Evolutionary conservation across 2,113 vertebrate genomes (phyloP).

Genomic region (Capricornis sumatraensis): DNA sequence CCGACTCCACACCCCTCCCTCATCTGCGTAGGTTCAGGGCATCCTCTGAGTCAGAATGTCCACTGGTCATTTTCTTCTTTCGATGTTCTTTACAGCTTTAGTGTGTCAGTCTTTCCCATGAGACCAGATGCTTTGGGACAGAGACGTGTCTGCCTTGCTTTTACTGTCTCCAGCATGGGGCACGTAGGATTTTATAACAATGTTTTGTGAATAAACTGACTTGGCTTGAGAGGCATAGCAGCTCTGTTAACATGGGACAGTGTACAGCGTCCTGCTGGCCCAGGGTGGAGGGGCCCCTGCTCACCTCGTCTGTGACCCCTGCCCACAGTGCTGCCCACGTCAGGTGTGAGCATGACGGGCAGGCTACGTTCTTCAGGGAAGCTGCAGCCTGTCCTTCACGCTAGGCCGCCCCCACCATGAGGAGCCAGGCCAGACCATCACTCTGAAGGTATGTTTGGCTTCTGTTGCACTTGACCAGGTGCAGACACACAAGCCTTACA

Average conservation of each 20-base stretch:
- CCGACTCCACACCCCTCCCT: neutral
- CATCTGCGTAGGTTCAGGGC: neutral
- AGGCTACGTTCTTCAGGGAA: neutral
- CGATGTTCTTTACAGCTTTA: neutral
- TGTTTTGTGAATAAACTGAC: neutral
- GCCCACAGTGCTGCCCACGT: neutral
- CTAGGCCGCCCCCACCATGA: neutral
- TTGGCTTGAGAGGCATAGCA: neutral
- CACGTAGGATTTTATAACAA: neutral
- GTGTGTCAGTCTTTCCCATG: neutral
- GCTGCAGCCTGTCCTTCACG: neutral
- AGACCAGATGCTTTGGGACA: neutral
- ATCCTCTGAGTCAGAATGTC: neutral
- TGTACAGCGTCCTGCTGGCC: neutral
- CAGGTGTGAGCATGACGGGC: no score
- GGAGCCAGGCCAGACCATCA: neutral
- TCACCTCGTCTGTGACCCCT: neutral
- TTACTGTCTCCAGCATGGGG: neutral
- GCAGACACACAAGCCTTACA: slow-evolving; percentile 85
- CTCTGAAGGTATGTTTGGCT: neutral
- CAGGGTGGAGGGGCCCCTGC: neutral
- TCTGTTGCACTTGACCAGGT: slow-evolving; percentile 39
- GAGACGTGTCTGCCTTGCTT: neutral
- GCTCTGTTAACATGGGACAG: neutral
- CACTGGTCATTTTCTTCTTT: neutral